Percentiles rank a stretch among this genome's conserved stretches.
These are phyloP conservation scores for Morone saxatilis DNA, from an alignment of 2,113 vertebrate species.

Conservation along the genomic window DNA sequence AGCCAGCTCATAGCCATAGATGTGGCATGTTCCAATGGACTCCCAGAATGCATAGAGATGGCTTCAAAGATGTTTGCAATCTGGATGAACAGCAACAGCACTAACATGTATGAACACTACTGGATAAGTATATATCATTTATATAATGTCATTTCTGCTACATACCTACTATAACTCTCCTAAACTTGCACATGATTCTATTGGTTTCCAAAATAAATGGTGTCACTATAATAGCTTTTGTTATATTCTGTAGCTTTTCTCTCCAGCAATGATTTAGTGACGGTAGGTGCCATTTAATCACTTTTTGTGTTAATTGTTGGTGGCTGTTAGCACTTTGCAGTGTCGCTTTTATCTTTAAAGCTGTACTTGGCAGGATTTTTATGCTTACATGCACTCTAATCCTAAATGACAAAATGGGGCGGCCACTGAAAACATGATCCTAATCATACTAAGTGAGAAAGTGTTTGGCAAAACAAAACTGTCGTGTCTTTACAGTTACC, in stretches of 20 bases:
- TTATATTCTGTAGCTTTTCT: conserved; percentile 52
- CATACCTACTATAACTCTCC: not conserved
- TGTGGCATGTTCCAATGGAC: conserved; percentile 86
- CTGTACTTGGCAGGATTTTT: conserved; percentile 14
- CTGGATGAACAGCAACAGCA: conserved; percentile 19
- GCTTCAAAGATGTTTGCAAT: accelerated
- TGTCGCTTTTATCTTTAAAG: conserved; percentile 9
- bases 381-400: not conserved
- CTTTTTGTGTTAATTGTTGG: not conserved
- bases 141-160: not conserved
- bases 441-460: not conserved
- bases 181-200: not conserved
- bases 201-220: not conserved
- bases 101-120: conserved; percentile 75
- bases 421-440: not conserved
- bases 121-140: not conserved
- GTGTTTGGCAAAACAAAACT: not conserved
- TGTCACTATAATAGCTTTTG: conserved; percentile 14
- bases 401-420: not conserved
- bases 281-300: conserved; percentile 41
- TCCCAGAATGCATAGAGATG: conserved; percentile 74
- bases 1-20: conserved; percentile 85
- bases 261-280: conserved; percentile 3
- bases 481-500: not conserved
- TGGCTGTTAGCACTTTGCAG: not conserved